Percentiles rank a stretch among this genome's conserved stretches.
These are phyloP conservation scores for Crotalus viridis DNA, from an alignment of 2,113 vertebrate species.

Conservation along the genomic window DNA sequence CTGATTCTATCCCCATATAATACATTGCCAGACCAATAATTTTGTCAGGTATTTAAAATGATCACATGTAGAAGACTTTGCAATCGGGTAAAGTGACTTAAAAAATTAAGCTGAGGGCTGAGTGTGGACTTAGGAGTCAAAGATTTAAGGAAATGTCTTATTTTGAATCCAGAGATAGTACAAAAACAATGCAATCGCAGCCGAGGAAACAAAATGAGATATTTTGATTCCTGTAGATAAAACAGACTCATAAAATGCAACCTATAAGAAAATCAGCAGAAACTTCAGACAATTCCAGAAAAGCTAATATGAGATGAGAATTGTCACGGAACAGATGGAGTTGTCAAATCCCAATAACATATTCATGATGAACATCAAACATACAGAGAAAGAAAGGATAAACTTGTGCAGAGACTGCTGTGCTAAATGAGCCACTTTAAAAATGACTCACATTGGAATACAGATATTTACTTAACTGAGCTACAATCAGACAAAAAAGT, in stretches of 20 bases:
- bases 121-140: not conserved
- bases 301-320: not conserved
- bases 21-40: not conserved
- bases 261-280: not conserved
- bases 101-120: not conserved
- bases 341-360: not conserved
- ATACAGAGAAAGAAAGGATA: not conserved
- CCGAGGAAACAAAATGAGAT: not conserved
- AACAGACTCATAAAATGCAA: not conserved
- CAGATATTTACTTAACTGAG: not conserved
- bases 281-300: not conserved
- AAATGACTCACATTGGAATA: not conserved
- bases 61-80: not conserved
- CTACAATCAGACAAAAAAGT: not conserved
- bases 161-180: not conserved
- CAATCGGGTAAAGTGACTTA: not conserved
- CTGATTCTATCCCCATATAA: not conserved
- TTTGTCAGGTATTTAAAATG: not conserved
- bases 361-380: not conserved
- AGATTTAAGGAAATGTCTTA: not conserved
- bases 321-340: not conserved
- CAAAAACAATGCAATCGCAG: not conserved
- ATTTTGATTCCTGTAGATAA: not conserved
- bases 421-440: constrained; percentile 1
- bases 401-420: not conserved